phyloP scores from a whole-genome alignment of 2,888 invertebrate species.

The Xylota segnis region DNA sequence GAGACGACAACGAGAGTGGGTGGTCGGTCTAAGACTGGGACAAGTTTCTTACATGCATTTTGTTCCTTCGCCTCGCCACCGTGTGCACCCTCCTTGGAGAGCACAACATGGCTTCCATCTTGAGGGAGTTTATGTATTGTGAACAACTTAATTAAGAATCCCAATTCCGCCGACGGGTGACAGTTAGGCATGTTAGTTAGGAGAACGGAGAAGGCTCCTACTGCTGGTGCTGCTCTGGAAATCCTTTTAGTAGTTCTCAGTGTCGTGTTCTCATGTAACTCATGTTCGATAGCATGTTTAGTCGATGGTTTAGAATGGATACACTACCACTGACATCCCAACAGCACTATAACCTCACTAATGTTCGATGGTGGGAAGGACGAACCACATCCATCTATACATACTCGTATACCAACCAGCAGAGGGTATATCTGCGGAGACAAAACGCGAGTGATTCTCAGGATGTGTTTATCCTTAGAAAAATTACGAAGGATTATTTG shows the following conservation, averaged over 20 bases:
- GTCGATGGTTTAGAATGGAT: constrained; percentile 55
- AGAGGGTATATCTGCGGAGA: constrained; percentile 23
- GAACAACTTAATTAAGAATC: constrained; percentile 78
- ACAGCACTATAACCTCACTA: constrained; percentile 11
- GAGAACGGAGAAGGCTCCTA: constrained; percentile 3
- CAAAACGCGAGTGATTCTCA: constrained; percentile 34
- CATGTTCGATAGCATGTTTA: constrained; percentile 74
- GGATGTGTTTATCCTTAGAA: constrained; percentile 47
- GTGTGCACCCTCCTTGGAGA: constrained; percentile 29
- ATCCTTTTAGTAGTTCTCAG: constrained; percentile 69
- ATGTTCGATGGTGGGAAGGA: constrained; percentile 8
- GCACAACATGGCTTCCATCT: constrained; percentile 71
- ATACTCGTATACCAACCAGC: background rate
- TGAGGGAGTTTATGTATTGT: constrained; percentile 75
- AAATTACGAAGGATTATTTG: constrained; percentile 40
- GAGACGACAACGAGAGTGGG: constrained; percentile 10
- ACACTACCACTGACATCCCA: constrained; percentile 55
- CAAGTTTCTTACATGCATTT: constrained; percentile 75
- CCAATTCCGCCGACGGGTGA: constrained; percentile 78
- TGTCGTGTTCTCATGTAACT: constrained; percentile 70
- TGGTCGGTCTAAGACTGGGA: constrained; percentile 38
- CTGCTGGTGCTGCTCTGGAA: constrained; percentile 20
- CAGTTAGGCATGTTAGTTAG: constrained; percentile 73
- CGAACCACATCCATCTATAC: background rate
- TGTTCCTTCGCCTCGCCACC: background rate